These are phyloP conservation scores for Pachyrhynchus sulphureomaculatus DNA, from an alignment of 1,140 invertebrate genomes.

Conservation along the genomic window DNA sequence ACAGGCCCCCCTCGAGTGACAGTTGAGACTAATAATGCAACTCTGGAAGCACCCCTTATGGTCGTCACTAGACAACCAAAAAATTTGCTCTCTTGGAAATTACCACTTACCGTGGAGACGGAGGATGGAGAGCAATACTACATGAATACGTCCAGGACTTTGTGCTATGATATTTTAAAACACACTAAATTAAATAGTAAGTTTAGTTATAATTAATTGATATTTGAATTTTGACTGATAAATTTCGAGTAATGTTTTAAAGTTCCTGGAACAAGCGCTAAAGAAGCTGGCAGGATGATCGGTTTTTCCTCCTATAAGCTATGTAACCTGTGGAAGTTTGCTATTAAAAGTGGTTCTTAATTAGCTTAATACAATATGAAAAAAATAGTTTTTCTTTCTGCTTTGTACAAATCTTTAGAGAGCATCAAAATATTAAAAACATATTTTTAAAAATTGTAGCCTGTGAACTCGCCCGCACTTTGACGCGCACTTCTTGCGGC, in stretches of 20 bases:
- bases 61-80: slow-evolving; percentile 67
- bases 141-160: slow-evolving; percentile 60
- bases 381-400: too few species aligned
- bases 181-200: slow-evolving; percentile 14
- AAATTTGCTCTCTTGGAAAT: slow-evolving; percentile 67
- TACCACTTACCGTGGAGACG: slow-evolving; percentile 62
- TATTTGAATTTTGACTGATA: slow-evolving; percentile 48
- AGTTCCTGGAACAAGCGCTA: slow-evolving; percentile 52
- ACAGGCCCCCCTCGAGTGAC: slow-evolving; percentile 54
- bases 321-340: too few species aligned
- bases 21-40: slow-evolving; percentile 56
- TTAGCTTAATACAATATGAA: too few species aligned
- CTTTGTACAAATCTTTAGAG: too few species aligned
- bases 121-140: slow-evolving; percentile 55
- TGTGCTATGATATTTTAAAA: slow-evolving; percentile 61
- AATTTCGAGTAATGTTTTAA: slow-evolving; percentile 57
- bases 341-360: too few species aligned
- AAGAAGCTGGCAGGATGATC: too few species aligned
- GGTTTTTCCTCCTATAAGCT: too few species aligned
- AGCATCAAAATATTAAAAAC: too few species aligned
- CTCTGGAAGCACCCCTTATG: slow-evolving; percentile 61
- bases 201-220: neutral
- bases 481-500: too few species aligned
- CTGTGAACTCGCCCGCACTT: too few species aligned
- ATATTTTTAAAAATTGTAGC: too few species aligned